Percentiles rank a stretch among this genome's conserved stretches.
These are phyloP conservation scores for Oconnorella tubifera DNA, from an alignment of 2,888 invertebrate species.

Conservation along the genomic window DNA sequence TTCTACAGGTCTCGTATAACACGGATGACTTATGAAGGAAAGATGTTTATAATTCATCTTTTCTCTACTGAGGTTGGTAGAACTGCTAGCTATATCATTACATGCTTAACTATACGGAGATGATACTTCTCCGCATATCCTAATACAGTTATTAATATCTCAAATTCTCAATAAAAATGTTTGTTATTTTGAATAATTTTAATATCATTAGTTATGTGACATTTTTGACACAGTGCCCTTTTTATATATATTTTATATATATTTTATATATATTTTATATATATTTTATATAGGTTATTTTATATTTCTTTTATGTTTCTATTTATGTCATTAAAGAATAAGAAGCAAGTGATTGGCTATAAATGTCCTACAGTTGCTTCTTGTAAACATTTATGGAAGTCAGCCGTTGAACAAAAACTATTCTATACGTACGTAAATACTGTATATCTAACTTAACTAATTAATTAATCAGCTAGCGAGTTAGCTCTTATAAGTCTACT, in stretches of 20 bases:
- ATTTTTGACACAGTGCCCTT: too few relatives aligned
- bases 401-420: conserved; percentile 94
- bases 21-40: background rate
- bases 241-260: too few relatives aligned
- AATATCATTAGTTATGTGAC: too few relatives aligned
- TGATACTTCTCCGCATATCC: too few relatives aligned
- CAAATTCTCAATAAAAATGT: too few relatives aligned
- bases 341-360: conserved; percentile 62
- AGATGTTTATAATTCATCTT: background rate
- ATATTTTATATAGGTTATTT: too few relatives aligned
- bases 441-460: background rate
- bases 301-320: too few relatives aligned
- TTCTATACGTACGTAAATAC: conserved; percentile 90
- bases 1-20: background rate
- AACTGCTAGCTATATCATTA: background rate
- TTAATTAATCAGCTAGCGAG: background rate
- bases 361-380: conserved; percentile 87
- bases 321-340: background rate
- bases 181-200: too few relatives aligned
- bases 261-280: too few relatives aligned
- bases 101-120: background rate
- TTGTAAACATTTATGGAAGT: conserved; percentile 93
- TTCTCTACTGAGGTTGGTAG: background rate
- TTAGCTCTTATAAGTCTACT: background rate
- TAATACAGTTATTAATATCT: too few relatives aligned